A percentile compares a stretch with the other conserved stretches of the same genome.
Evolutionary conservation across 2,113 vertebrate species (phyloP).

Genomic region (Oncorhynchus nerka): DNA sequence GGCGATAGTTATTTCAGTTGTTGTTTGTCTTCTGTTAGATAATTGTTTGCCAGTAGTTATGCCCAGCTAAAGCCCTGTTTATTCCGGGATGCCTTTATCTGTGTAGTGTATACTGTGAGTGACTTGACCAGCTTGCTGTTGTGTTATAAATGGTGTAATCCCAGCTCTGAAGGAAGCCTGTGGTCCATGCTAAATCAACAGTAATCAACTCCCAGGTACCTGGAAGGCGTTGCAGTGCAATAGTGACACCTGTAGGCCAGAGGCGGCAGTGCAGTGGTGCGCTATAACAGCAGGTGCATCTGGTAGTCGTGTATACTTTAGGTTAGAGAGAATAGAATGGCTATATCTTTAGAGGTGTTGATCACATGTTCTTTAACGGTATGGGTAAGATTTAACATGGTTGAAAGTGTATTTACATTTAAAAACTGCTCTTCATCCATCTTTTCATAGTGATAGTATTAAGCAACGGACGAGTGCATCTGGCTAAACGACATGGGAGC

Average conservation of each 20-base stretch:
- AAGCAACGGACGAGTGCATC: too few relatives aligned
- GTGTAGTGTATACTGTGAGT: neutral
- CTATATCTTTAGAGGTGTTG: too few relatives aligned
- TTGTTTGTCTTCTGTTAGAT: too few relatives aligned
- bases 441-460: neutral
- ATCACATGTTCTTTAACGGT: too few relatives aligned
- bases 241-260: constrained; percentile 41
- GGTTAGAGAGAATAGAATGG: too few relatives aligned
- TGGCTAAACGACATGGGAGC: neutral
- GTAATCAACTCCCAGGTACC: neutral
- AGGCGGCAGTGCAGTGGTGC: neutral
- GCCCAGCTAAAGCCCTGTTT: too few relatives aligned
- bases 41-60: too few relatives aligned
- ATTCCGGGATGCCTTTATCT: neutral
- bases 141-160: neutral
- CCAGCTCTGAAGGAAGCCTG: neutral
- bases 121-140: neutral
- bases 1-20: too few relatives aligned
- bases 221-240: constrained; percentile 21
- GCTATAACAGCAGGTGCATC: neutral
- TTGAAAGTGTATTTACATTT: too few relatives aligned
- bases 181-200: neutral
- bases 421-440: neutral
- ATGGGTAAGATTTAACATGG: too few relatives aligned
- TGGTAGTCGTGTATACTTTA: too few relatives aligned